Conservation (phyloP, 2,888 invertebrate species). For the Abrostola tripartita region DNA sequence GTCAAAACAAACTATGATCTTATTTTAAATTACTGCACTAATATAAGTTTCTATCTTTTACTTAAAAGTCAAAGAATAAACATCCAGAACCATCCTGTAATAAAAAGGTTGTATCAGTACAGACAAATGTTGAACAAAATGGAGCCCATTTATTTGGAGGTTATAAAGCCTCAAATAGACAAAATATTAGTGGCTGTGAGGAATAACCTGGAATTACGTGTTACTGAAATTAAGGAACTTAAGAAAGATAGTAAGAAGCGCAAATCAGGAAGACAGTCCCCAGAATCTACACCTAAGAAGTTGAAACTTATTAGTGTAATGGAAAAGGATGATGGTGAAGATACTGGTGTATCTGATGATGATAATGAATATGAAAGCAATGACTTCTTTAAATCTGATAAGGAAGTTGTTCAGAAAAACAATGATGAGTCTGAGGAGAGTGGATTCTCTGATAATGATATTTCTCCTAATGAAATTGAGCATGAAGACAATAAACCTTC, state of each 20-base stretch:
- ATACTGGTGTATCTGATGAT: slow-evolving; percentile 82
- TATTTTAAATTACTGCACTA: slow-evolving; percentile 94
- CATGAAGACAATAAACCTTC: slow-evolving; percentile 74
- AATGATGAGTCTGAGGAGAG: slow-evolving; percentile 81
- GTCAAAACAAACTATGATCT: slow-evolving; percentile 91
- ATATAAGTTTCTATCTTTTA: slow-evolving; percentile 95
- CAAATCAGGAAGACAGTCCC: slow-evolving; percentile 66
- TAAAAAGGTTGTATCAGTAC: slow-evolving; percentile 94
- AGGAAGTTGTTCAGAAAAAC: slow-evolving; percentile 58
- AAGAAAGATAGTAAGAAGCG: slow-evolving; percentile 67
- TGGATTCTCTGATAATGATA: slow-evolving; percentile 82
- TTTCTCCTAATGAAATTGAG: slow-evolving; percentile 69
- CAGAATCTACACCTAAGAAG: slow-evolving; percentile 74
- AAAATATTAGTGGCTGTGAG: slow-evolving; percentile 88
- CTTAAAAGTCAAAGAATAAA: slow-evolving; percentile 92
- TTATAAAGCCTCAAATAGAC: slow-evolving; percentile 91
- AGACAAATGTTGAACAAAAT: slow-evolving; percentile 92
- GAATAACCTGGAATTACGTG: slow-evolving; percentile 75
- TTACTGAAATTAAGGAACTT: slow-evolving; percentile 62
- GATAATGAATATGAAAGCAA: slow-evolving; percentile 80
- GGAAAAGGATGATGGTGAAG: slow-evolving; percentile 81
- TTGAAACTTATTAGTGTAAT: slow-evolving; percentile 78
- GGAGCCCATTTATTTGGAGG: slow-evolving; percentile 90
- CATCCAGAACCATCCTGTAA: slow-evolving; percentile 95
- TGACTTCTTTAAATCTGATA: slow-evolving; percentile 69